phyloP scores from a whole-genome alignment of 1,140 invertebrate genomes.

The Matsumurasca onukii region DNA sequence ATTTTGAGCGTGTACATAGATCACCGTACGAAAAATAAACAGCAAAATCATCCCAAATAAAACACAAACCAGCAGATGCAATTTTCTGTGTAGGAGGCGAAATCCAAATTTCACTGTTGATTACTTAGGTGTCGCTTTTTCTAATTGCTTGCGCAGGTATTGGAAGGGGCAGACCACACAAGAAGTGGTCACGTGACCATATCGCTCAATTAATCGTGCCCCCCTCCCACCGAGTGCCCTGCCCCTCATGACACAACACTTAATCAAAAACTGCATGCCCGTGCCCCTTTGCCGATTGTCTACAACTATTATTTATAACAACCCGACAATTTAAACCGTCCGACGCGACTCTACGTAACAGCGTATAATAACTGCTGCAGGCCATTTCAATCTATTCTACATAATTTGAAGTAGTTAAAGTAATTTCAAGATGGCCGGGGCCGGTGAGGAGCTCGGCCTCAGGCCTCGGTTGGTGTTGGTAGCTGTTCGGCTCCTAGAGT shows the following conservation, averaged over 20 bases:
- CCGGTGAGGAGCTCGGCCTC: too few relatives aligned
- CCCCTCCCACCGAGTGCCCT: not conserved
- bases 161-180: conserved; percentile 3
- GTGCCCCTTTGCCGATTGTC: not conserved
- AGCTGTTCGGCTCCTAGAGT: too few relatives aligned
- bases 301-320: conserved; percentile 21
- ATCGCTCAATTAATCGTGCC: conserved; percentile 18
- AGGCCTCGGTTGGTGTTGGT: too few relatives aligned
- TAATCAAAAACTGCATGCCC: conserved; percentile 16
- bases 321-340: conserved; percentile 19
- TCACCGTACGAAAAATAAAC: too few relatives aligned
- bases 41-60: too few relatives aligned
- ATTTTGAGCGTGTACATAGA: too few relatives aligned
- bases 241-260: not conserved
- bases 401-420: conserved; percentile 17
- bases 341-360: not conserved
- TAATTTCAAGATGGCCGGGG: conserved; percentile 7
- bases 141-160: conserved; percentile 15
- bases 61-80: too few relatives aligned
- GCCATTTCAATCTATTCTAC: conserved; percentile 16
- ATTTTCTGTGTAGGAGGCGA: not conserved
- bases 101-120: conserved; percentile 3
- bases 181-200: conserved; percentile 10
- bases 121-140: not conserved
- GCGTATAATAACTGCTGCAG: not conserved